Conservation (phyloP, 2,797 vertebrate genomes). For the Rhinella marina region DNA sequence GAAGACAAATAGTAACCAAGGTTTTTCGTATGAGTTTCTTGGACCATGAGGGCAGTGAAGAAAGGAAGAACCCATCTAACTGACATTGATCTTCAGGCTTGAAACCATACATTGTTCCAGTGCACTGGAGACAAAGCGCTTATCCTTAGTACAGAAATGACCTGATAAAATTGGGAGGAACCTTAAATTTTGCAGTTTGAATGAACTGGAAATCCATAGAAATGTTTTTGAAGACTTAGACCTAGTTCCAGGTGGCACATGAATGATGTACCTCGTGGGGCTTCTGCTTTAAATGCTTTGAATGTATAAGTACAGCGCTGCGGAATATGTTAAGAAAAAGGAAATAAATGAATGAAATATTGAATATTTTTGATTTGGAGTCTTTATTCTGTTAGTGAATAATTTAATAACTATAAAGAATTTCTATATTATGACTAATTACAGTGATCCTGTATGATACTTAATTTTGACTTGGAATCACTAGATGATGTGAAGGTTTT, state of each 20-base stretch:
- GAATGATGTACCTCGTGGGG: not conserved
- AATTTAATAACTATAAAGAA: too few species aligned
- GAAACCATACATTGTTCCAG: not conserved
- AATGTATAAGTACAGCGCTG: not conserved
- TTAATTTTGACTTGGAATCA: not conserved
- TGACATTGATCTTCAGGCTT: not conserved
- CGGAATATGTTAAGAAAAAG: not conserved
- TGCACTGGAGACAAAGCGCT: not conserved
- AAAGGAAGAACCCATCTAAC: not conserved
- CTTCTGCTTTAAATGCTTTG: not conserved
- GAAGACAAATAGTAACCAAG: too few species aligned
- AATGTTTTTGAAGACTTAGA: not conserved
- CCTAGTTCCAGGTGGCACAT: not conserved
- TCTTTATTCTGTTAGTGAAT: too few species aligned
- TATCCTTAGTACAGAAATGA: not conserved
- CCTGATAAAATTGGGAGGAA: not conserved
- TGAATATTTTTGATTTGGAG: not conserved
- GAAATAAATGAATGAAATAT: not conserved
- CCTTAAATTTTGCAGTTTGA: not conserved
- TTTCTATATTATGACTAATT: too few species aligned
- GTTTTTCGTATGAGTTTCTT: too few species aligned
- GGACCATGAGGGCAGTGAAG: not conserved
- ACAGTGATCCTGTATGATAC: not conserved
- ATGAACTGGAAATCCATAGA: not conserved
- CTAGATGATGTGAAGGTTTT: too few species aligned